phyloP scores from a whole-genome alignment of 2,113 vertebrate genomes.

The Ptilonorhynchus violaceus region DNA sequence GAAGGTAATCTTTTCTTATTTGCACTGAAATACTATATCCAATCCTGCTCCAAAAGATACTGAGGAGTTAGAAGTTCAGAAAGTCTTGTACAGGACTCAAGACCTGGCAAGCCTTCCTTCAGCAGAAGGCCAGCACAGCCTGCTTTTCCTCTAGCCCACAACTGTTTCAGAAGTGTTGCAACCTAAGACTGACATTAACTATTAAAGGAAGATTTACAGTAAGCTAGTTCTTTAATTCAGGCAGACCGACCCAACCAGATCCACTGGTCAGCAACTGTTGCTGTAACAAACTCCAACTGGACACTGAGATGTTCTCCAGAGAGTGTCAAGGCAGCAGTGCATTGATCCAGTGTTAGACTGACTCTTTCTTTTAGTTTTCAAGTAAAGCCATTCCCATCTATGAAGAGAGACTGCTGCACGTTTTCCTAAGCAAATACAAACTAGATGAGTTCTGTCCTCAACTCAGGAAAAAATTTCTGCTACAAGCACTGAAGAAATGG shows the following conservation, averaged over 20 bases:
- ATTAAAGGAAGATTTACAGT: neutral
- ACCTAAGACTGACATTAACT: neutral
- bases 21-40: neutral
- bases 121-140: neutral
- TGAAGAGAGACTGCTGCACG: rapidly evolving
- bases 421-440: neutral
- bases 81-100: neutral
- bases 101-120: neutral
- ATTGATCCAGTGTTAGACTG: neutral
- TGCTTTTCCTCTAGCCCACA: neutral
- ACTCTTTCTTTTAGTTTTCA: neutral
- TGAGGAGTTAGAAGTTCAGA: neutral
- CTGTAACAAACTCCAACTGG: neutral
- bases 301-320: neutral
- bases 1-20: neutral
- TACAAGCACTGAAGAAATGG: neutral
- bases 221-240: neutral
- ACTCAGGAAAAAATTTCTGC: neutral
- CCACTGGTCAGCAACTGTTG: neutral
- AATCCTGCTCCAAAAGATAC: neutral
- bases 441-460: neutral
- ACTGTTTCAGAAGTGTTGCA: neutral
- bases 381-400: neutral
- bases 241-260: neutral
- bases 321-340: neutral